Conservation (phyloP, 2,113 vertebrate genomes). For the Epinephelus cyanopodus region DNA sequence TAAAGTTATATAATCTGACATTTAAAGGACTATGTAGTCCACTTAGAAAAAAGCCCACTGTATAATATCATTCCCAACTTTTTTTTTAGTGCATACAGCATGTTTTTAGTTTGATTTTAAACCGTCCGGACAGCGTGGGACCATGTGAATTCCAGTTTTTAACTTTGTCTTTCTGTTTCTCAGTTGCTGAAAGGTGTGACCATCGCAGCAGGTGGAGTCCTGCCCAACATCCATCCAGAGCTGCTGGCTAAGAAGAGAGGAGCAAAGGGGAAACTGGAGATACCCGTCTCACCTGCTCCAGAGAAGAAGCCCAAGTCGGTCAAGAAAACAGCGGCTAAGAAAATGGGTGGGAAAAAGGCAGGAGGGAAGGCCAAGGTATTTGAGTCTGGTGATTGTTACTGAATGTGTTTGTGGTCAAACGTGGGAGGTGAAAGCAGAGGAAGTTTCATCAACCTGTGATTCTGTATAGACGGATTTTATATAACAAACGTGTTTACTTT, state of each 20-base stretch:
- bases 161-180: slow-evolving; percentile 32
- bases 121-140: neutral
- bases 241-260: slow-evolving; percentile 96
- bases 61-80: neutral
- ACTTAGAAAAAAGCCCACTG: too few relatives aligned
- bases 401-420: neutral
- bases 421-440: neutral
- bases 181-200: slow-evolving; percentile 98
- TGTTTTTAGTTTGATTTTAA: neutral
- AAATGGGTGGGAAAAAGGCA: slow-evolving; percentile 89
- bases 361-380: slow-evolving; percentile 91
- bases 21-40: neutral
- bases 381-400: neutral
- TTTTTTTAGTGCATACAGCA: neutral
- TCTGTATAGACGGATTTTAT: too few relatives aligned
- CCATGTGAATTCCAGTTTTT: neutral
- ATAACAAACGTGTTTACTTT: neutral
- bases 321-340: slow-evolving; percentile 91
- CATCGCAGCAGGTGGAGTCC: slow-evolving; percentile 96
- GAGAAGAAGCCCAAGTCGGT: slow-evolving; percentile 92
- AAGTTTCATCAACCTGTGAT: neutral
- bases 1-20: neutral
- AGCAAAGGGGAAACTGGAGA: slow-evolving; percentile 95
- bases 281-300: slow-evolving; percentile 91
- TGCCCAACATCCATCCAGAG: slow-evolving; percentile 98